Percentiles rank a stretch among this genome's conserved stretches.
phyloP scores from a whole-genome alignment of 1,140 invertebrate species.

The Cyclina sinensis region DNA sequence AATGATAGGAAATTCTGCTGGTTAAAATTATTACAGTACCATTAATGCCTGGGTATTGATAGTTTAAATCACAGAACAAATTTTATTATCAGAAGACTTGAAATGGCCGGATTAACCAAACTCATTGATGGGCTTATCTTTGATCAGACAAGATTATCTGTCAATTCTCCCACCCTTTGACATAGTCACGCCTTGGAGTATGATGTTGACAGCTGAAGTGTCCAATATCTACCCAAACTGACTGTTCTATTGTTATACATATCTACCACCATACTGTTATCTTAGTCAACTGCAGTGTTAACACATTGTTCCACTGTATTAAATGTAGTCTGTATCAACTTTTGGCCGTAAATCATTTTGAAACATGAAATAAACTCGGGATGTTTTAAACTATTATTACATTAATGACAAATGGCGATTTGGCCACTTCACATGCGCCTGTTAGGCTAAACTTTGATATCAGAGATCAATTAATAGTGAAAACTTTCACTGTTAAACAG shows the following conservation, averaged over 20 bases:
- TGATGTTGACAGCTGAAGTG: not conserved
- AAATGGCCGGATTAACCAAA: conserved; percentile 16
- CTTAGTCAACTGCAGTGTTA: too few relatives aligned
- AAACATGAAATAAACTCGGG: too few relatives aligned
- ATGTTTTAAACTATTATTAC: not conserved
- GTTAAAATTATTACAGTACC: too few relatives aligned
- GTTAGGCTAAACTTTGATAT: not conserved
- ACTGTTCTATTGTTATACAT: not conserved
- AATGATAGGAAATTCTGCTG: too few relatives aligned
- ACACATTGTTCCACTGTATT: too few relatives aligned
- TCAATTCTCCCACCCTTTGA: conserved; percentile 13
- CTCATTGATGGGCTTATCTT: conserved; percentile 19
- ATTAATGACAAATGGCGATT: not conserved
- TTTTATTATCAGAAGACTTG: conserved; percentile 22
- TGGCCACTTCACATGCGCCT: not conserved
- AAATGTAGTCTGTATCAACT: too few relatives aligned
- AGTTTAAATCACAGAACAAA: conserved; percentile 2
- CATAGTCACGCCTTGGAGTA: conserved; percentile 10
- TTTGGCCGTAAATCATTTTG: too few relatives aligned
- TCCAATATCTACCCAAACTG: not conserved
- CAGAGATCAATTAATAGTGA: not conserved
- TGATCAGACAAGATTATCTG: conserved; percentile 16
- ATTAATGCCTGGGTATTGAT: too few relatives aligned
- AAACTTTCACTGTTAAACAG: too few relatives aligned
- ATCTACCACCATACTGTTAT: not conserved